phyloP scores from a whole-genome alignment of 1,140 invertebrate species.

The Belonocnema kinseyi region DNA sequence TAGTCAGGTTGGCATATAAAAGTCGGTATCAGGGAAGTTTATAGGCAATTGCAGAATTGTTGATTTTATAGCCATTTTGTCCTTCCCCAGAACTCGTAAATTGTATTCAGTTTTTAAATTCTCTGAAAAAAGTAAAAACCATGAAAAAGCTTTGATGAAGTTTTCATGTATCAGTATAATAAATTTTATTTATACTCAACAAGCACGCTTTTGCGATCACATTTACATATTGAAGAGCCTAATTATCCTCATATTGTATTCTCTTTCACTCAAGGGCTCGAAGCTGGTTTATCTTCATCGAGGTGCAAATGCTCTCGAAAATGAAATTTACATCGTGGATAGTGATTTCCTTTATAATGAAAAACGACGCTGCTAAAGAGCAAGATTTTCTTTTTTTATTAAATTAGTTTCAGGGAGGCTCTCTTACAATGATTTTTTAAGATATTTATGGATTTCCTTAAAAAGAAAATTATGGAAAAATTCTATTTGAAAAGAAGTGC shows the following conservation, averaged over 20 bases:
- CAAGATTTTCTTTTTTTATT: not conserved
- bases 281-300: not conserved
- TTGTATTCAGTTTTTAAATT: not conserved
- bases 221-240: not conserved
- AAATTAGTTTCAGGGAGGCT: not conserved
- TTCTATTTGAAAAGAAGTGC: too few relatives aligned
- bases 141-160: not conserved
- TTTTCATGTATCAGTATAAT: conserved; percentile 5
- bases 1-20: not conserved
- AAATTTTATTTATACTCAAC: not conserved
- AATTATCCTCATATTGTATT: not conserved
- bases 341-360: conserved; percentile 1
- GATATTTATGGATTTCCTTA: not conserved
- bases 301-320: conserved; percentile 9
- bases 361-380: not conserved
- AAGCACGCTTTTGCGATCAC: not conserved
- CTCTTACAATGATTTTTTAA: too few relatives aligned
- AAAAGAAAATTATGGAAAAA: not conserved
- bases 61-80: not conserved
- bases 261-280: conserved; percentile 12
- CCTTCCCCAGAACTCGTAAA: not conserved
- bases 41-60: too few relatives aligned
- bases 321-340: not conserved
- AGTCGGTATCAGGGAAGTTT: too few relatives aligned
- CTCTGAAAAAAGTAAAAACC: not conserved